Percentiles rank a stretch among this genome's conserved stretches.
These are phyloP conservation scores for Magallana nippona DNA, from an alignment of 2,888 invertebrate species.

Conservation along the genomic window DNA sequence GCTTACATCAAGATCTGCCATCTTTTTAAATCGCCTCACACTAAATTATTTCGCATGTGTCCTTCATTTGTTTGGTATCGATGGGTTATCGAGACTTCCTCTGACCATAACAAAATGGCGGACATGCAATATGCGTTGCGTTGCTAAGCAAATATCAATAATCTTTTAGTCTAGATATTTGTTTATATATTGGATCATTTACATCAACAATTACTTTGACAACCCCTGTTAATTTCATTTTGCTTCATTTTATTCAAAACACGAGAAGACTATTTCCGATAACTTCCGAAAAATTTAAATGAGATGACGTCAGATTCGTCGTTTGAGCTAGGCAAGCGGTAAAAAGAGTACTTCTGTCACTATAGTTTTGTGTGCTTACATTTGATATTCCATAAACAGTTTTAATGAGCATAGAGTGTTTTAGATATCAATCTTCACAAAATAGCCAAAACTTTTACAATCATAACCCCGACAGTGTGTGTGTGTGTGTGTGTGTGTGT, in stretches of 20 bases:
- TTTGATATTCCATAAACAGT: too few species aligned
- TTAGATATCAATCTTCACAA: too few species aligned
- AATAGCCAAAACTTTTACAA: too few species aligned
- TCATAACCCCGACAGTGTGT: too few species aligned
- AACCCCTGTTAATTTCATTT: too few species aligned
- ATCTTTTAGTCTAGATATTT: background rate
- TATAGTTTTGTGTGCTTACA: too few species aligned
- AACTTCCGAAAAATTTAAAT: conserved; percentile 24
- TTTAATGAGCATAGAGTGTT: too few species aligned
- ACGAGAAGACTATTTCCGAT: background rate
- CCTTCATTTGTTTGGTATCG: conserved; percentile 35
- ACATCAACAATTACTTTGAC: too few species aligned
- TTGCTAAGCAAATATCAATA: conserved; percentile 50
- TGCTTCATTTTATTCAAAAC: too few species aligned
- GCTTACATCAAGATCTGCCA: conserved; percentile 30
- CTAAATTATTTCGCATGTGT: conserved; percentile 13
- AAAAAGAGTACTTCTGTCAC: too few species aligned
- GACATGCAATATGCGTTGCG: conserved; percentile 46
- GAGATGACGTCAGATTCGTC: conserved; percentile 22
- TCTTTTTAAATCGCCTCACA: background rate
- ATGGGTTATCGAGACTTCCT: conserved; percentile 20
- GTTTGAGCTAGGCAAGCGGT: background rate
- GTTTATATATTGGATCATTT: too few species aligned
- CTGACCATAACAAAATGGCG: conserved; percentile 50
- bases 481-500: too few species aligned